Evolutionary conservation across 2,888 invertebrate species (phyloP), one percentile per base, ranked within the genome.

Genomic region (Rhingia rostrata): DNA sequence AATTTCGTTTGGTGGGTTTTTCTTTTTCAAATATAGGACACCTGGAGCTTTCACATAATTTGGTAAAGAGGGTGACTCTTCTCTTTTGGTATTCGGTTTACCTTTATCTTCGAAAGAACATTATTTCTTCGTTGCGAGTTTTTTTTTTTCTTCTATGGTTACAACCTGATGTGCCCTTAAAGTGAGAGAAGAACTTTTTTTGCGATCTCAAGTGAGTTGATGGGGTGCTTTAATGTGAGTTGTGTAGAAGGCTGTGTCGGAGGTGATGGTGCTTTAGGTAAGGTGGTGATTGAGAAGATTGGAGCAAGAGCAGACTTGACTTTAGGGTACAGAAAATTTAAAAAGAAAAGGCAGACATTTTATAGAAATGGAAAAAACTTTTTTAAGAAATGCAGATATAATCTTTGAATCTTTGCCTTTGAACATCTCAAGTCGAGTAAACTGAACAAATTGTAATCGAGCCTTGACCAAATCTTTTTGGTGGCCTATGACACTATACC

Each of bases 41-140:
- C 84, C 84, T 84, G 84, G 64, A 84, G 84, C 84, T 66, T 84
- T 75, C 80, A 74, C 84, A 75, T 84, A 74, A 70, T 75, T 70
- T 75, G 45, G 39, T 60, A 60, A 79, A 78, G 72, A 73, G 79
- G 79, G 79, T 66, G 79, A 73, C 72, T 75, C 49, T 56, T 61
- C 66, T 35, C 14, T 37, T 32, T 66, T 33, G 35, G n/a, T 35
- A n/a, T 47, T 7, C 33, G 7, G 7, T 49, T 51, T 30, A 32
- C 33, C 53, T 37, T 32, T 35, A 45, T 32, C 45, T 43, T 54
- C 41, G 47, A 22, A 22, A 22, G 22, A 22, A 22, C 22, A 22
- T 22, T 22, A 22, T 72, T 33, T 32, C 33, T 56, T 22, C 22
- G 37, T 69, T 69, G 56, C n/a, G 54, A 22, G 35, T 12, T 56